Evolutionary conservation across 2,797 vertebrate genomes (phyloP), one percentile per base, ranked within the genome.

Genomic region (Monodelphis domestica): DNA sequence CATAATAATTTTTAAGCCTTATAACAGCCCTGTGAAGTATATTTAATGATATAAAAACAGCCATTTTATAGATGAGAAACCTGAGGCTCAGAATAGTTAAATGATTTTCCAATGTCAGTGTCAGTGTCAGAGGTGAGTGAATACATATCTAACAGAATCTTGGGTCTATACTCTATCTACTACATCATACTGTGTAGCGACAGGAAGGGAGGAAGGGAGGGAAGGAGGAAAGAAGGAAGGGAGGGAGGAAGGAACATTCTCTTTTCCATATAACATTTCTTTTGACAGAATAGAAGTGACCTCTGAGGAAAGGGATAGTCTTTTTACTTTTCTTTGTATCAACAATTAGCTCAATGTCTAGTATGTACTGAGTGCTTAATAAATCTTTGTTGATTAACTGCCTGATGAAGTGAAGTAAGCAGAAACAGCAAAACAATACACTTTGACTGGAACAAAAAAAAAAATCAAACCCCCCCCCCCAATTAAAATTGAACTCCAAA

Each of bases 261-360:
- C 33, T 84, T 54, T 92, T 93, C 87, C 63, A 55, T 94, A 30
- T 10, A 89, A 50, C 28, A 89, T n/a, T 63, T 63, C 57, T 12
- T 30, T 63, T n/a, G 12, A 78, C n/a, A n/a, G n/a, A n/a, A n/a
- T 45, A 78, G n/a, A 78, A 45, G 33, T 70, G 15, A 38, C 5
- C 1, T 78, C 17, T 51, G 30, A 21, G n/a, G 0, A 7, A 45
- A 45, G 57, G 9, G 30, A 26, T 54, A 7, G 24, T 88, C 63
- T 45, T 45, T 78, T 78, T 21, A 0, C 9, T 11, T n/a, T n/a
- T 63, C 21, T 78, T 45, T 78, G 17, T 24, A 45, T 45, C 17
- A n/a, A 78, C n/a, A 45, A 78, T 45, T 78, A 78, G n/a, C 38
- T 21, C 63, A 78, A 78, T 45, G 63, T 17, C 63, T 78, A 11